Evolutionary conservation across 2,797 vertebrate genomes (phyloP).

Genomic region (Pangasius sanitwongsei): DNA sequence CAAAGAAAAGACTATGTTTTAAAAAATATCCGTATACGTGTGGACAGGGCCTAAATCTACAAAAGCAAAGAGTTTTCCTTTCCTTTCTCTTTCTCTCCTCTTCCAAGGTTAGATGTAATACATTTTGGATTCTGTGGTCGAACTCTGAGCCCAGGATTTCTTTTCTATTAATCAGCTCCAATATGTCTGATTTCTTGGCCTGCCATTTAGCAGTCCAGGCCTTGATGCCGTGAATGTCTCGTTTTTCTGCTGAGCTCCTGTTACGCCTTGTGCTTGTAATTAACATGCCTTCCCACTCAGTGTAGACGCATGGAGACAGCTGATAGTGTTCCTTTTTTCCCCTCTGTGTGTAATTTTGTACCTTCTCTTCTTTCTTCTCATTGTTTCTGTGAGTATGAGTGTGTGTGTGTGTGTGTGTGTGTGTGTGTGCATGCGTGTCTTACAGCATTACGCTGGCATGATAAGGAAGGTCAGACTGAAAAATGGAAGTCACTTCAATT

Average conservation of each 20-base stretch:
- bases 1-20: neutral
- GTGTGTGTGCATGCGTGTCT: conserved; percentile 46
- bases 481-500: conserved; percentile 72
- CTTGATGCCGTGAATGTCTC: conserved; percentile 55
- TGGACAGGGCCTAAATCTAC: neutral
- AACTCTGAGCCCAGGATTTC: conserved; percentile 64
- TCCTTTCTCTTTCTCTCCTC: conserved; percentile 20
- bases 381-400: conserved; percentile 53
- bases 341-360: conserved; percentile 40
- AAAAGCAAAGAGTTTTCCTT: conserved; percentile 30
- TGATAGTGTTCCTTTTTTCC: conserved; percentile 33
- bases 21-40: neutral
- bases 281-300: conserved; percentile 66
- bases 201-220: conserved; percentile 49
- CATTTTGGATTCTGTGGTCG: conserved; percentile 66
- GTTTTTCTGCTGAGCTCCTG: conserved; percentile 48
- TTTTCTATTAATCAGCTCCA: conserved; percentile 68
- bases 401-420: conserved; percentile 51
- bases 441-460: conserved; percentile 64
- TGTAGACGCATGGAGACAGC: conserved; percentile 39
- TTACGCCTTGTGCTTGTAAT: conserved; percentile 55
- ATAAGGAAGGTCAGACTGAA: conserved; percentile 74
- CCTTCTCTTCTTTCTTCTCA: conserved; percentile 33
- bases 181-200: conserved; percentile 71
- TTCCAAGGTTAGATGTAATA: conserved; percentile 62